Percentiles rank a stretch among this genome's conserved stretches.
Evolutionary conservation across 2,888 invertebrate species (phyloP).

Genomic region (Gymnocheta viridis): DNA sequence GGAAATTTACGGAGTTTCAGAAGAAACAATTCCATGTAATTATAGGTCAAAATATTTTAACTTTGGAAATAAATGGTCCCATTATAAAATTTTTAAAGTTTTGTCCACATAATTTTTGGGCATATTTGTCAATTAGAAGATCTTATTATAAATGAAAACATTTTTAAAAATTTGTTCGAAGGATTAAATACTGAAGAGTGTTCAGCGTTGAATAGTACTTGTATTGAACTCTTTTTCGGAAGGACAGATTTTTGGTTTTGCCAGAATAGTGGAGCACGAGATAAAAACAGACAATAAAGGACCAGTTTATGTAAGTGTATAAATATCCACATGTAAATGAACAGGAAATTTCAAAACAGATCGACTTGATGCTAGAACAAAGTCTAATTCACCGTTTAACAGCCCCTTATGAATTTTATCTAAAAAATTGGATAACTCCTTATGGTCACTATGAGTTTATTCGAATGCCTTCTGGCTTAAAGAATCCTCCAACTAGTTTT

Average conservation of each 20-base stretch:
- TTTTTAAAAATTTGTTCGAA: background rate
- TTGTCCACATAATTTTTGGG: background rate
- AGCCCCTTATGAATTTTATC: conserved; percentile 2
- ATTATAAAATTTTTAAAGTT: background rate
- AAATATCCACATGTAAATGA: conserved; percentile 47
- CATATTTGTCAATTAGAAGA: conserved; percentile 13
- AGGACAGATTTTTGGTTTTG: conserved; percentile 19
- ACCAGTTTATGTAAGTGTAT: conserved; percentile 36
- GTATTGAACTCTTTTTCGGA: conserved; percentile 11
- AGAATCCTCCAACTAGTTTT: no score
- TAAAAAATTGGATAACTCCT: background rate
- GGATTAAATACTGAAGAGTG: background rate
- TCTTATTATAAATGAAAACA: background rate
- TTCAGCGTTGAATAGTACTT: background rate
- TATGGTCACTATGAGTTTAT: no score
- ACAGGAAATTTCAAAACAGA: conserved; percentile 43
- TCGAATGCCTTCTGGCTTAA: no score
- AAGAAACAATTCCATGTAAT: conserved; percentile 21
- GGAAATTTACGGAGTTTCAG: conserved; percentile 62
- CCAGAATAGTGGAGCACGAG: conserved; percentile 18
- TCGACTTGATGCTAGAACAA: conserved; percentile 26
- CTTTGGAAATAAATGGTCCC: conserved; percentile 5
- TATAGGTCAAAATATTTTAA: conserved; percentile 48
- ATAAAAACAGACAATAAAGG: conserved; percentile 20
- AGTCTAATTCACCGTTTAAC: conserved; percentile 9